A percentile compares a stretch with the other conserved stretches of the same genome.
Conservation (phyloP, 2,888 invertebrate genomes). For the Lomographa bimaculata region DNA sequence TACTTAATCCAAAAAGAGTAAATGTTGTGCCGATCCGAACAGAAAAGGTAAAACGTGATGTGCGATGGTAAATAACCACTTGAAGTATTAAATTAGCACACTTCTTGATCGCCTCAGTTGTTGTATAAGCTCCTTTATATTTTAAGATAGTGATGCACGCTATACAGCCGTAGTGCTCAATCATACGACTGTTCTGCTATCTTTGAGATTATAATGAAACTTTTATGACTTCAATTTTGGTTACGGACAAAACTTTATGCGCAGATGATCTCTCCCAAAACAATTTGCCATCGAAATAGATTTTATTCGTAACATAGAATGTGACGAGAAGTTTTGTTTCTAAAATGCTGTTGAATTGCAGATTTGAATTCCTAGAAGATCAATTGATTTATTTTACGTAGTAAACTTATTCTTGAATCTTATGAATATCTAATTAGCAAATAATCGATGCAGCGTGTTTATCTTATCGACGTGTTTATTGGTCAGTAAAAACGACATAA, state of each 20-base stretch:
- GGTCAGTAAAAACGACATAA: conserved; percentile 31
- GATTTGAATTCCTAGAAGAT: conserved; percentile 9
- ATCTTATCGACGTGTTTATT: conserved; percentile 45
- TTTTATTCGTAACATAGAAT: conserved; percentile 1
- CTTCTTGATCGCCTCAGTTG: conserved; percentile 18
- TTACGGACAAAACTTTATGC: conserved; percentile 53
- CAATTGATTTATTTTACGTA: conserved; percentile 3
- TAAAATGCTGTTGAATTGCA: conserved; percentile 1
- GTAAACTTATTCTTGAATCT: conserved; percentile 17
- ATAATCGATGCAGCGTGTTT: conserved; percentile 41
- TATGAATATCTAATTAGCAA: conserved; percentile 37
- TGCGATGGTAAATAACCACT: no score
- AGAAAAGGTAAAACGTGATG: no score
- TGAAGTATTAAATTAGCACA: no score
- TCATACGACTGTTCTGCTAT: conserved; percentile 76
- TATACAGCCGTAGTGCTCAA: conserved; percentile 63
- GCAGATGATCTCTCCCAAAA: conserved; percentile 43
- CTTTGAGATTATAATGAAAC: conserved; percentile 77
- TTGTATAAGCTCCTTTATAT: conserved; percentile 49
- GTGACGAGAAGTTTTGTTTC: not conserved
- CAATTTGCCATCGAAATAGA: conserved; percentile 2
- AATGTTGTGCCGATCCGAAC: no score
- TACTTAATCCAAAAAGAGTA: no score
- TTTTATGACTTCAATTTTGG: conserved; percentile 70
- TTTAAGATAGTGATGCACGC: conserved; percentile 58